Percentiles rank a stretch among this genome's conserved stretches.
Evolutionary conservation across 2,113 vertebrate genomes (phyloP).

Genomic region (Probosciger aterrimus): DNA sequence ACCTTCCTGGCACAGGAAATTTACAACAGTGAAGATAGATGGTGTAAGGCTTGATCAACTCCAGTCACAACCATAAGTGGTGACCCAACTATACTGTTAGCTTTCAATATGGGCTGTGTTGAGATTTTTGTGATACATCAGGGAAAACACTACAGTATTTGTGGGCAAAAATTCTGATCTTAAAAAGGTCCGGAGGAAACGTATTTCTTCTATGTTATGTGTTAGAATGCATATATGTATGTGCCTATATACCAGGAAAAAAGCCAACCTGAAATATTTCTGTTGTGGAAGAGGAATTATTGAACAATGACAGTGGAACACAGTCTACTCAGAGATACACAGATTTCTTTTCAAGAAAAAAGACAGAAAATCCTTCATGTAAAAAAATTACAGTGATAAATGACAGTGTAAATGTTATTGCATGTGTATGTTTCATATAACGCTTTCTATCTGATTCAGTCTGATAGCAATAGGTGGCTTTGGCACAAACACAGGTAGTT

Average conservation of each 20-base stretch:
- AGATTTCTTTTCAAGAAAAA: neutral
- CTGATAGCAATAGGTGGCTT: neutral
- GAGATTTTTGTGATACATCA: neutral
- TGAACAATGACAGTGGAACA: neutral
- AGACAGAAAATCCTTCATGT: neutral
- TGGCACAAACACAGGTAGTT: slow-evolving; percentile 6
- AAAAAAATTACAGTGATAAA: slow-evolving; percentile 9
- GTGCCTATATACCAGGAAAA: neutral
- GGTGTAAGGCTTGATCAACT: neutral
- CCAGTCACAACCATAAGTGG: neutral
- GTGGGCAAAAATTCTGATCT: neutral
- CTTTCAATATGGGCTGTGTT: neutral
- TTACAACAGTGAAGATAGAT: neutral
- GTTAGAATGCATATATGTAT: neutral
- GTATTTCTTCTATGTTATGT: neutral
- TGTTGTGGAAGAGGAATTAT: neutral
- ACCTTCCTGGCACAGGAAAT: neutral
- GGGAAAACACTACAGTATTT: neutral
- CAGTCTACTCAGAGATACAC: neutral
- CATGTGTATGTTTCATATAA: neutral
- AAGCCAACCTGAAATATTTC: neutral
- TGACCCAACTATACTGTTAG: neutral
- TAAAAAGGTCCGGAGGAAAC: neutral
- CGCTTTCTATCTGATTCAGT: neutral
- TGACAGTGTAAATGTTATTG: neutral